A percentile compares a stretch with the other conserved stretches of the same genome.
These are phyloP conservation scores for Rhagonycha lutea DNA, from an alignment of 2,888 invertebrate species.

Conservation along the genomic window DNA sequence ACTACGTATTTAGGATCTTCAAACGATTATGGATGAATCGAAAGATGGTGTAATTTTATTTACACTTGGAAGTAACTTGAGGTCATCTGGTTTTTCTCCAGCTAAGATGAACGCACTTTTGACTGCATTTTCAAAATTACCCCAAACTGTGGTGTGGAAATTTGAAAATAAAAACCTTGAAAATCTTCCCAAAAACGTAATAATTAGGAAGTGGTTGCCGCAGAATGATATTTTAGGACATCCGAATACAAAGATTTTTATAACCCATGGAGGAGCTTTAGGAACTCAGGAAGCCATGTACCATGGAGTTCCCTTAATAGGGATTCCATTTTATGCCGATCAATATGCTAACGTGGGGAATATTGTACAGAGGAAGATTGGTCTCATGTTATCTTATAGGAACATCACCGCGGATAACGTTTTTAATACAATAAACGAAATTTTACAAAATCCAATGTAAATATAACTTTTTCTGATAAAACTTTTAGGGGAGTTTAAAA, in stretches of 20 bases:
- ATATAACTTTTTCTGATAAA: neutral
- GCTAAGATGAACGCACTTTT: conserved; percentile 25
- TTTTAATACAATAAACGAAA: conserved; percentile 30
- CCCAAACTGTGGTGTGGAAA: conserved; percentile 49
- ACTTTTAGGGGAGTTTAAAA: neutral
- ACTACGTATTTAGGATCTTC: neutral
- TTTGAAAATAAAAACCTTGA: conserved; percentile 40
- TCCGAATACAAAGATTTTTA: conserved; percentile 36
- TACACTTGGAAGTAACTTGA: conserved; percentile 47
- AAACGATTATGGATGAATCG: conserved; percentile 39
- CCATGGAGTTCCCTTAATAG: conserved; percentile 36
- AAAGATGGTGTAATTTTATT: conserved; percentile 47
- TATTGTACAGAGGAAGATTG: conserved; percentile 39
- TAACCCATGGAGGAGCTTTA: conserved; percentile 43
- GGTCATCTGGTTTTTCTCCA: conserved; percentile 36
- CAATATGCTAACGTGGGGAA: conserved; percentile 43
- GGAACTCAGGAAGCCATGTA: conserved; percentile 38
- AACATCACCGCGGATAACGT: conserved; percentile 34
- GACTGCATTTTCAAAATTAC: conserved; percentile 44
- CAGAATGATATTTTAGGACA: conserved; percentile 47
- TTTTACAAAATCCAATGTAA: conserved; percentile 39
- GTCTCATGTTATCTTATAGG: conserved; percentile 31
- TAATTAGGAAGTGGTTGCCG: conserved; percentile 47
- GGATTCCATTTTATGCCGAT: conserved; percentile 46
- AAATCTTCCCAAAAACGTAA: conserved; percentile 46